Percentiles rank a stretch among this genome's conserved stretches.
Conservation (phyloP, 1,140 invertebrate genomes). For the Cherax quadricarinatus region DNA sequence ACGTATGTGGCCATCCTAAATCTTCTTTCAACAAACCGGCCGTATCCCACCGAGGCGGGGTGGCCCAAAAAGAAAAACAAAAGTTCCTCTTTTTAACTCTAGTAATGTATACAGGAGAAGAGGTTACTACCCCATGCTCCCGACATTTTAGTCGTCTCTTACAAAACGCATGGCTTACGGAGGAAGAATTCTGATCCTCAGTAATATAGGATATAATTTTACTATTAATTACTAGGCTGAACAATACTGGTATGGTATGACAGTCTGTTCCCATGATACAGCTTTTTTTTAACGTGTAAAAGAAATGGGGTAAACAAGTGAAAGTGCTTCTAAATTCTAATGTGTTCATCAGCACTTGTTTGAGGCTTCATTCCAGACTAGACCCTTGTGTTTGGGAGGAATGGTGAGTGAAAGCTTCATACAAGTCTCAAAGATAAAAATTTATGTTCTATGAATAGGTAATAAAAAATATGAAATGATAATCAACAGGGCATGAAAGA, state of each 20-base stretch:
- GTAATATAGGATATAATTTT: not conserved
- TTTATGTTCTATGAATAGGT: not conserved
- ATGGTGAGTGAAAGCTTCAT: not conserved
- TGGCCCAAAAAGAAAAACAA: too few species aligned
- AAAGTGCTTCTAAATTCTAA: not conserved
- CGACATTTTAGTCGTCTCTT: too few species aligned
- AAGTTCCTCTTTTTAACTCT: too few species aligned
- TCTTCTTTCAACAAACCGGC: too few species aligned
- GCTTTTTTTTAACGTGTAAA: not conserved
- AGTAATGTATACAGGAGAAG: too few species aligned
- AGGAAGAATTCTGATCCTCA: not conserved
- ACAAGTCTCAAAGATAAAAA: not conserved
- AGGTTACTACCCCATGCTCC: too few species aligned
- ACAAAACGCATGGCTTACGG: too few species aligned
- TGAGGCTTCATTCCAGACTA: slow-evolving; percentile 9
- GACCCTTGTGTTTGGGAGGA: slow-evolving; percentile 5
- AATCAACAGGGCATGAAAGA: not conserved
- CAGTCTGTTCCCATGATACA: too few species aligned
- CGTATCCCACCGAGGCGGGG: too few species aligned
- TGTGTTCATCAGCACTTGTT: not conserved
- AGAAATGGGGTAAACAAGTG: not conserved
- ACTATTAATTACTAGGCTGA: too few species aligned
- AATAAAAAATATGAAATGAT: not conserved
- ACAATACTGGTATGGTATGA: too few species aligned
- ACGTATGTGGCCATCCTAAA: not conserved